These are phyloP conservation scores for Stegodyphus mimosarum DNA, from an alignment of 1,140 invertebrate genomes.

Conservation along the genomic window DNA sequence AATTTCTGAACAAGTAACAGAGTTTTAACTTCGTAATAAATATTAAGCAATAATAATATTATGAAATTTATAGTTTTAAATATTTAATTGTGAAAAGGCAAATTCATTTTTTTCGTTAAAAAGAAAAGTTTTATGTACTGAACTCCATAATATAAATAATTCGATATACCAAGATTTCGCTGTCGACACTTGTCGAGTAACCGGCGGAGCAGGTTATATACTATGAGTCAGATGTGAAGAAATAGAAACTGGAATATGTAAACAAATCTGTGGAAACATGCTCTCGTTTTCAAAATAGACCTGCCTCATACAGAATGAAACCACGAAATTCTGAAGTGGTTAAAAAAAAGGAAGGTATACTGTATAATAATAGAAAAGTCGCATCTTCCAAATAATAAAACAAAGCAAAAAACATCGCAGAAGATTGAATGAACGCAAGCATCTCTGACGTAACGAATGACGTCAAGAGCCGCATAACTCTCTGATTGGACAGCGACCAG, in stretches of 20 bases:
- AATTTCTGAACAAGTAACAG: too few species aligned
- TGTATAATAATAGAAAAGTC: neutral
- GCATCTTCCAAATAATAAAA: neutral
- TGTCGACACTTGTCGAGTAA: too few species aligned
- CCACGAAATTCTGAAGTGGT: slow-evolving; percentile 3
- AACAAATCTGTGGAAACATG: slow-evolving; percentile 40
- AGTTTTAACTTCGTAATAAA: too few species aligned
- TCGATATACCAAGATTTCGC: too few species aligned
- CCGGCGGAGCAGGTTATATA: too few species aligned
- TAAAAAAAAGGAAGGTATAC: slow-evolving; percentile 22
- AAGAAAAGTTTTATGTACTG: too few species aligned
- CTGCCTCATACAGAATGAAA: neutral
- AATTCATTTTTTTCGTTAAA: too few species aligned
- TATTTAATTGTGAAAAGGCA: too few species aligned
- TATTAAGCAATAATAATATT: too few species aligned
- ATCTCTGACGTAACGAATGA: slow-evolving; percentile 50
- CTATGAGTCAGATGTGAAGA: neutral
- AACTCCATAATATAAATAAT: too few species aligned
- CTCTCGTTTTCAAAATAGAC: slow-evolving; percentile 31
- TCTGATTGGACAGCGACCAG: slow-evolving; percentile 35
- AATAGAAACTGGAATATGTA: slow-evolving; percentile 5
- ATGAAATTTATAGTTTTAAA: too few species aligned
- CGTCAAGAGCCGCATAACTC: slow-evolving; percentile 31
- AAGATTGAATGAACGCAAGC: slow-evolving; percentile 54
- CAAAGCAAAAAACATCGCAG: slow-evolving; percentile 1